Conservation (phyloP, 2,113 vertebrate species). For the Chitala chitala region DNA sequence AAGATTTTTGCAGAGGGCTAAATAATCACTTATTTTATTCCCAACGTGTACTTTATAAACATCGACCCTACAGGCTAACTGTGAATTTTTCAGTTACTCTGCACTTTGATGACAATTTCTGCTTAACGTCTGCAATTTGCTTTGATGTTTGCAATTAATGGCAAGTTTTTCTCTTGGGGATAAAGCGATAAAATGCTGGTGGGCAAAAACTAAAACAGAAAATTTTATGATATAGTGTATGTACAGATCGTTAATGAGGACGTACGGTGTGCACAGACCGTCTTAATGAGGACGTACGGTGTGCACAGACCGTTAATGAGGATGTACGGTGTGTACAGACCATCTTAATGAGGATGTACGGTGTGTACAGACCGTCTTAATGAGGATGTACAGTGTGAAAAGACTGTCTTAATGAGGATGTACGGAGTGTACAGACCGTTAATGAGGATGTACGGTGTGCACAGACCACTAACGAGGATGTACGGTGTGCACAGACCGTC, state of each 20-base stretch:
- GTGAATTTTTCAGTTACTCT: conserved; percentile 25
- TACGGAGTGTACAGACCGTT: no score
- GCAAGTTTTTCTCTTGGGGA: not conserved
- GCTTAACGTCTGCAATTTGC: conserved; percentile 13
- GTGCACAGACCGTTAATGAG: no score
- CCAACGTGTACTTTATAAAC: conserved; percentile 32
- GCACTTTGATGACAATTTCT: conserved; percentile 28
- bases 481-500: no score
- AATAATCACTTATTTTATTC: conserved; percentile 39
- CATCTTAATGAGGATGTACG: no score
- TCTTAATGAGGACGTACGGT: no score
- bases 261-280: no score
- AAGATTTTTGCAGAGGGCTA: conserved; percentile 28
- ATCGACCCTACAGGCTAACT: conserved; percentile 34
- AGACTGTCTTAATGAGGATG: no score
- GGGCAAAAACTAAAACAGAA: conserved; percentile 17
- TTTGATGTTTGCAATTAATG: not conserved
- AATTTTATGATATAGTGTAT: not conserved
- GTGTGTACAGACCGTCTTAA: no score
- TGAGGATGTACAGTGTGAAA: no score
- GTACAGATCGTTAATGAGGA: not conserved
- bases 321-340: no score
- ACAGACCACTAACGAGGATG: no score
- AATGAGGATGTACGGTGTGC: no score
- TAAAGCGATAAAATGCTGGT: not conserved